These are phyloP conservation scores for Alsophila aescularia DNA, from an alignment of 2,888 invertebrate genomes.

Conservation along the genomic window DNA sequence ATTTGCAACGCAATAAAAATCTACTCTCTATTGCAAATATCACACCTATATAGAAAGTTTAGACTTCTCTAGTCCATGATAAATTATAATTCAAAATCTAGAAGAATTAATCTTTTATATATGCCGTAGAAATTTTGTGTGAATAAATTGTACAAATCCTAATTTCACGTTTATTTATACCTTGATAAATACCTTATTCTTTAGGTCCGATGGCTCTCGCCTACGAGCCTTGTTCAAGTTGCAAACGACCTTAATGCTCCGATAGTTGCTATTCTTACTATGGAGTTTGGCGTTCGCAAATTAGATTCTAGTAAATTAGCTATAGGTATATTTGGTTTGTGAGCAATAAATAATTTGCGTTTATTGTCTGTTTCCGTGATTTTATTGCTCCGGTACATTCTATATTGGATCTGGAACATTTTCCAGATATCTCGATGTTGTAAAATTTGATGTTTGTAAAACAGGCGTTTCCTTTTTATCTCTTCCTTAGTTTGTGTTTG, in stretches of 20 bases:
- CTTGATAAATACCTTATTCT: not conserved
- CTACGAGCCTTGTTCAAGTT: constrained; percentile 17
- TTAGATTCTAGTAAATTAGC: constrained; percentile 27
- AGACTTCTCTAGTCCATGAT: too few species aligned
- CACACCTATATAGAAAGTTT: too few species aligned
- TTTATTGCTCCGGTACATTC: constrained; percentile 18
- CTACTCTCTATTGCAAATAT: too few species aligned
- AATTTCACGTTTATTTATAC: too few species aligned
- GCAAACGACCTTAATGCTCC: constrained; percentile 21
- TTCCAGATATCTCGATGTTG: constrained; percentile 10
- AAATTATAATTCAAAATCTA: too few species aligned
- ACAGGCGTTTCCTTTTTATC: constrained; percentile 4
- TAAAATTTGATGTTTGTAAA: constrained; percentile 6
- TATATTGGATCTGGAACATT: constrained; percentile 16
- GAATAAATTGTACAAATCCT: too few species aligned
- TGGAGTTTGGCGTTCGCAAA: constrained; percentile 19
- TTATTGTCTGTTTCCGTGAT: constrained; percentile 28
- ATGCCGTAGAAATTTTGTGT: too few species aligned
- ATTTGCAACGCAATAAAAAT: too few species aligned
- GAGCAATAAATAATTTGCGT: constrained; percentile 28
- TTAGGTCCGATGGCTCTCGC: not conserved
- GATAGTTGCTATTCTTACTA: constrained; percentile 16
- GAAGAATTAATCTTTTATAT: too few species aligned
- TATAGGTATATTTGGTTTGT: constrained; percentile 19
- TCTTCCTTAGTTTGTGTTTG: not conserved